Percentiles rank a stretch among this genome's conserved stretches.
Conservation (phyloP, 1,140 invertebrate species). For the Holcopasites calliopsidis region DNA sequence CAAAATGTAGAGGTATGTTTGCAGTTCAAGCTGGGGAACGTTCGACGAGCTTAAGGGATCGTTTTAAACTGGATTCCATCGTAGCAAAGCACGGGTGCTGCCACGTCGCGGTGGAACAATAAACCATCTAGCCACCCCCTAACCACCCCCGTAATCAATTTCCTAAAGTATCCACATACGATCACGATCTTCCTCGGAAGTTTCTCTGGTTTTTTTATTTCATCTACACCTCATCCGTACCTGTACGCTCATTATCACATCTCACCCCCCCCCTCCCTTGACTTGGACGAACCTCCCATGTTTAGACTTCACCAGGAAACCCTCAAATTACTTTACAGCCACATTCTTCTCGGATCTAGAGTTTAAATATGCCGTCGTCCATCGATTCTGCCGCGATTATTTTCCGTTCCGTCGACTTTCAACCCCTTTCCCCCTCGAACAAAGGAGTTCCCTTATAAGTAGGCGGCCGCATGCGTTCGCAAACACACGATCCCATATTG, state of each 20-base stretch:
- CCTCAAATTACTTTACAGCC: neutral
- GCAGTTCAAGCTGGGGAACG: neutral
- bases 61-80: conserved; percentile 53
- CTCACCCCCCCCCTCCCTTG: neutral
- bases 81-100: conserved; percentile 73
- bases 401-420: neutral
- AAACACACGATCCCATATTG: conserved; percentile 67
- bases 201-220: neutral
- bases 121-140: conserved; percentile 71
- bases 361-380: neutral
- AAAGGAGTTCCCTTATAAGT: neutral
- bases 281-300: neutral
- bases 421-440: neutral
- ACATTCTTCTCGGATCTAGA: neutral
- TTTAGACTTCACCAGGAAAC: neutral
- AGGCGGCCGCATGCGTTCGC: neutral
- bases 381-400: neutral
- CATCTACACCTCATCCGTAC: neutral
- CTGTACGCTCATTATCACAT: neutral
- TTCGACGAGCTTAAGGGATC: neutral
- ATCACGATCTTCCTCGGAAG: conserved; percentile 53
- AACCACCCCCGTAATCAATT: conserved; percentile 73
- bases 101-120: conserved; percentile 72
- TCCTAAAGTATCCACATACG: conserved; percentile 65
- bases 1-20: neutral